Conservation (phyloP, 1,140 invertebrate genomes). For the Mycetomoellerius zeteki region DNA sequence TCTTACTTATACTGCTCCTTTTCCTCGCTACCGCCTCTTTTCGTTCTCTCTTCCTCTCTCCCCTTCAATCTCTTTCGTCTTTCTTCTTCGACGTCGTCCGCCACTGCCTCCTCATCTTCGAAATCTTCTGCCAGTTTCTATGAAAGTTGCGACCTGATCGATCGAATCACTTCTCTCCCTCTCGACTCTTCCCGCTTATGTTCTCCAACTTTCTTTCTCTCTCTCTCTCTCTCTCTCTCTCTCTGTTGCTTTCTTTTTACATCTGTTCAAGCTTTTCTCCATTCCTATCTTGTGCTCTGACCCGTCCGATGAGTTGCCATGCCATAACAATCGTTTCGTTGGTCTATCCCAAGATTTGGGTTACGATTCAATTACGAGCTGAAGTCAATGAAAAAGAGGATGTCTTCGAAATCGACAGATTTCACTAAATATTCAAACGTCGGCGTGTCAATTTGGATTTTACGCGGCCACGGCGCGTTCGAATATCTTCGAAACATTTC, state of each 20-base stretch:
- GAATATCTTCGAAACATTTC: conserved; percentile 10
- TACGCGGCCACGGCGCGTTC: background rate
- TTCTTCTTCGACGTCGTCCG: conserved; percentile 24
- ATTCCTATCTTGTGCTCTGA: conserved; percentile 21
- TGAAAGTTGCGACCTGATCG: conserved; percentile 75
- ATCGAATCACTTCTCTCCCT: conserved; percentile 62
- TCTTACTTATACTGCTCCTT: conserved; percentile 30
- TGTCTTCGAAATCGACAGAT: conserved; percentile 27
- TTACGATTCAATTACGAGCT: conserved; percentile 71
- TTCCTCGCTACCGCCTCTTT: conserved; percentile 54
- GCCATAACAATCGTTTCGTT: background rate
- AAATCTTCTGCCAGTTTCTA: conserved; percentile 74
- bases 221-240: background rate
- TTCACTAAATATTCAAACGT: conserved; percentile 38
- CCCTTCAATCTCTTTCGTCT: too few relatives aligned
- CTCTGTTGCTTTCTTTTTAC: conserved; percentile 5
- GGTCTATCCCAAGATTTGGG: conserved; percentile 54
- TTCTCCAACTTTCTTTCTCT: background rate
- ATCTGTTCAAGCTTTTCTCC: conserved; percentile 27
- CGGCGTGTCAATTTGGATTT: background rate
- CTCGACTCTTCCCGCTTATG: background rate
- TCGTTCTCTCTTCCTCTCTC: conserved; percentile 23
- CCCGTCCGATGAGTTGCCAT: conserved; percentile 40
- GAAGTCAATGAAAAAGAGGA: conserved; percentile 21
- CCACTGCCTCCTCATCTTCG: conserved; percentile 41